These are phyloP conservation scores for Melanotaenia parkinsoni DNA, from an alignment of 2,797 vertebrate species.

Conservation along the genomic window DNA sequence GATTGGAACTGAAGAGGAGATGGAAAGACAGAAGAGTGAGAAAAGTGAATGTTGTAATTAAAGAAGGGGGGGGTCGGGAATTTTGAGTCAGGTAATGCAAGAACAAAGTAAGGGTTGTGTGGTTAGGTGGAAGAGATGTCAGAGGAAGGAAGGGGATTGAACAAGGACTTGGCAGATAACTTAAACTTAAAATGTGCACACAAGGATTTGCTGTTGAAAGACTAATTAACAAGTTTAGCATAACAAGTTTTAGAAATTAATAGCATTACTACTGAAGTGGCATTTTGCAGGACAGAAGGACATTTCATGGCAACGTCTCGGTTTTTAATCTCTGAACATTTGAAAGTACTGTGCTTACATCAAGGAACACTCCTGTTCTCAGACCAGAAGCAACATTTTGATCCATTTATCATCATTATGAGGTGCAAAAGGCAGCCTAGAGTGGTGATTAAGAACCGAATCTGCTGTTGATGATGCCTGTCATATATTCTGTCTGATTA, in stretches of 20 bases:
- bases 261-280: slow-evolving; percentile 40
- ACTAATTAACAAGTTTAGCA: slow-evolving; percentile 58
- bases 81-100: slow-evolving; percentile 34
- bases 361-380: slow-evolving; percentile 41
- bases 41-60: slow-evolving; percentile 2
- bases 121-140: slow-evolving; percentile 8
- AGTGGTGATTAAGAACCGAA: slow-evolving; percentile 77
- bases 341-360: slow-evolving; percentile 49
- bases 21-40: slow-evolving; percentile 9
- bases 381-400: slow-evolving; percentile 66
- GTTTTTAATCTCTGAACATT: slow-evolving; percentile 58
- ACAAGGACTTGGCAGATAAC: slow-evolving; percentile 29
- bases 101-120: slow-evolving; percentile 33
- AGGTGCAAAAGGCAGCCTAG: slow-evolving; percentile 65
- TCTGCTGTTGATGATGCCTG: slow-evolving; percentile 64
- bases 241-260: slow-evolving; percentile 52
- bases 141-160: background rate
- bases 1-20: slow-evolving; percentile 54
- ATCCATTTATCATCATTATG: slow-evolving; percentile 73
- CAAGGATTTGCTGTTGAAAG: slow-evolving; percentile 32
- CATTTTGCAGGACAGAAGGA: slow-evolving; percentile 47
- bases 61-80: slow-evolving; percentile 4
- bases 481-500: slow-evolving; percentile 66
- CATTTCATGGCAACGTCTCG: slow-evolving; percentile 42
- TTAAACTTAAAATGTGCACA: slow-evolving; percentile 29